These are phyloP conservation scores for Cyphomyrmex costatus DNA, from an alignment of 1,140 invertebrate genomes.

Conservation along the genomic window DNA sequence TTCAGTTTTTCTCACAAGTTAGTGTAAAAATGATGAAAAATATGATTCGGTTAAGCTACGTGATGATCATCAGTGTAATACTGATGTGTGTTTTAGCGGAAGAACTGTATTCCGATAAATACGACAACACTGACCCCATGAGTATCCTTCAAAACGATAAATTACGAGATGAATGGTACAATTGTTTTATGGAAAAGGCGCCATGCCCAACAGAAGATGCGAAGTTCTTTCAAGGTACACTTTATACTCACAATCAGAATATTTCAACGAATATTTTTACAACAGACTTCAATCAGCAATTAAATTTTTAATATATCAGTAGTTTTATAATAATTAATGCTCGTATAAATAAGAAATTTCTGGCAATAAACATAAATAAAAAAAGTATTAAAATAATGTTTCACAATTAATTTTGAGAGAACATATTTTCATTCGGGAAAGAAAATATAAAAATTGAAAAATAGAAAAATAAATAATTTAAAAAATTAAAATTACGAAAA, in stretches of 20 bases:
- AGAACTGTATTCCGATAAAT: conserved; percentile 45
- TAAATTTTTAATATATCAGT: background rate
- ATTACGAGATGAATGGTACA: conserved; percentile 75
- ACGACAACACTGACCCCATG: conserved; percentile 29
- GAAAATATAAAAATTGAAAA: too few species aligned
- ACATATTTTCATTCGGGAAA: background rate
- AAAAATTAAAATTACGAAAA: background rate
- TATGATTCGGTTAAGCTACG: conserved; percentile 2
- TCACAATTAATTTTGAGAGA: background rate
- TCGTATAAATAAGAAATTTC: background rate
- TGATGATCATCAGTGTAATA: background rate
- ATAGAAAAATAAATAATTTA: background rate
- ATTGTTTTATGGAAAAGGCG: conserved; percentile 82
- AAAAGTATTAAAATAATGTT: background rate
- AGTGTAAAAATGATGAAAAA: background rate
- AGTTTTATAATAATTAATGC: too few species aligned
- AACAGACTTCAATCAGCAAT: background rate
- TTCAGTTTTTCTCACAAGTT: background rate
- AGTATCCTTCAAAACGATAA: conserved; percentile 46
- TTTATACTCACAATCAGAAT: background rate
- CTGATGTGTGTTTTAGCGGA: conserved; percentile 7
- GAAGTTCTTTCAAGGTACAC: conserved; percentile 75
- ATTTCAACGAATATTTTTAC: conserved; percentile 15
- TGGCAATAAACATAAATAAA: background rate
- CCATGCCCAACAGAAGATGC: conserved; percentile 78